Conservation (phyloP, 2,888 invertebrate genomes). For the Cenopis cana region DNA sequence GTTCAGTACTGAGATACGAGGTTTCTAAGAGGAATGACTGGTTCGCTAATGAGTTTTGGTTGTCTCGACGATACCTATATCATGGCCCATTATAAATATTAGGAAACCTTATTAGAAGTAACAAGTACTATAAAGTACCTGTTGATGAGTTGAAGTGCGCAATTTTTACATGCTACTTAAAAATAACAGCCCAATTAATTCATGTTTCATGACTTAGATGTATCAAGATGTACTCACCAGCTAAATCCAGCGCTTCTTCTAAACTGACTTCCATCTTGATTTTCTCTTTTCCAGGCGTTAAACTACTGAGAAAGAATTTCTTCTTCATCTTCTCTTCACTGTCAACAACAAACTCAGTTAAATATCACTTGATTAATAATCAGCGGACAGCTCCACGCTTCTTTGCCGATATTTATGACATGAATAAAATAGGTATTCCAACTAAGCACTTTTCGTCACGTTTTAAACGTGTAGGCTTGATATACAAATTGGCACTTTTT, state of each 20-base stretch:
- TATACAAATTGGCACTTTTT: not conserved
- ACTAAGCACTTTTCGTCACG: conserved; percentile 33
- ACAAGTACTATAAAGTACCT: too few relatives aligned
- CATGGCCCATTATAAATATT: too few relatives aligned
- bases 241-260: conserved; percentile 70
- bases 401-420: not conserved
- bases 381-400: not conserved
- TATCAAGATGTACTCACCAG: conserved; percentile 60
- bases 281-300: conserved; percentile 48
- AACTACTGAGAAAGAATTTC: conserved; percentile 33
- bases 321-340: conserved; percentile 46
- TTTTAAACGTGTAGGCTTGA: conserved; percentile 1
- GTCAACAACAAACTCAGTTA: conserved; percentile 16
- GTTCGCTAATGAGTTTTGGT: too few relatives aligned
- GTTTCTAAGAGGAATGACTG: too few relatives aligned
- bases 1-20: too few relatives aligned
- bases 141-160: too few relatives aligned
- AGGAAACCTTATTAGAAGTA: too few relatives aligned
- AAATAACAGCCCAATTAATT: not conserved
- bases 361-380: not conserved
- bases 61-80: too few relatives aligned
- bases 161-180: too few relatives aligned
- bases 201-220: not conserved
- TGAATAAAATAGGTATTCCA: not conserved
- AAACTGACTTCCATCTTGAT: conserved; percentile 58